These are phyloP conservation scores for Bos indicus DNA, from an alignment of 2,113 vertebrate species.

Conservation along the genomic window DNA sequence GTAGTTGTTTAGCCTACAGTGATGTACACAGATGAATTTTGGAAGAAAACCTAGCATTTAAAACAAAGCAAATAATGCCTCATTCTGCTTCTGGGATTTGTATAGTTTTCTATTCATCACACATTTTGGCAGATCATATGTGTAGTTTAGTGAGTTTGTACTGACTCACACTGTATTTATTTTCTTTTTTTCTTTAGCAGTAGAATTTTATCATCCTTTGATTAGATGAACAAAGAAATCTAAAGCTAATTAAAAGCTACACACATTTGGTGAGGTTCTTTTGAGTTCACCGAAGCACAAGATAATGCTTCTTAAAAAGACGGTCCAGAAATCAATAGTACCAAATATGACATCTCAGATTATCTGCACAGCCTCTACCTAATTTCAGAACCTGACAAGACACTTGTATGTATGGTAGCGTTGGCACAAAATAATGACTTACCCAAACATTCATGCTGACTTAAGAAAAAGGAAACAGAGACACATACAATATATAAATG, in stretches of 20 bases:
- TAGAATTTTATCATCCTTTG: conserved; percentile 46
- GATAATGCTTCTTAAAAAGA: neutral
- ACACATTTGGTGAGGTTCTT: neutral
- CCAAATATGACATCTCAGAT: neutral
- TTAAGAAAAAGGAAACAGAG: neutral
- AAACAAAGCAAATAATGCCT: neutral
- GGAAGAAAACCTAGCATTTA: neutral
- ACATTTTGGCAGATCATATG: neutral
- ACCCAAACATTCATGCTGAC: neutral
- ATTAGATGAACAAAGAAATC: conserved; percentile 34
- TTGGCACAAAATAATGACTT: neutral
- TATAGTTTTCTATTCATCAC: conserved; percentile 14
- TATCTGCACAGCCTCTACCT: neutral
- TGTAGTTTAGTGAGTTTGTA: neutral
- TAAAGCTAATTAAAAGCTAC: conserved; percentile 44
- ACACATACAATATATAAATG: neutral
- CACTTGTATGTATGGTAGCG: neutral
- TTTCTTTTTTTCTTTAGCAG: neutral
- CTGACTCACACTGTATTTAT: conserved; percentile 8
- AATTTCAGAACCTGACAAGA: neutral
- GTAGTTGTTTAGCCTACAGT: neutral
- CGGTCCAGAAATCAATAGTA: neutral
- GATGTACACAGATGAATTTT: neutral
- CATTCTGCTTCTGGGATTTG: neutral
- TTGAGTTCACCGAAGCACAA: neutral